Conservation (phyloP, 2,888 invertebrate species). For the Rhagonycha fulva region DNA sequence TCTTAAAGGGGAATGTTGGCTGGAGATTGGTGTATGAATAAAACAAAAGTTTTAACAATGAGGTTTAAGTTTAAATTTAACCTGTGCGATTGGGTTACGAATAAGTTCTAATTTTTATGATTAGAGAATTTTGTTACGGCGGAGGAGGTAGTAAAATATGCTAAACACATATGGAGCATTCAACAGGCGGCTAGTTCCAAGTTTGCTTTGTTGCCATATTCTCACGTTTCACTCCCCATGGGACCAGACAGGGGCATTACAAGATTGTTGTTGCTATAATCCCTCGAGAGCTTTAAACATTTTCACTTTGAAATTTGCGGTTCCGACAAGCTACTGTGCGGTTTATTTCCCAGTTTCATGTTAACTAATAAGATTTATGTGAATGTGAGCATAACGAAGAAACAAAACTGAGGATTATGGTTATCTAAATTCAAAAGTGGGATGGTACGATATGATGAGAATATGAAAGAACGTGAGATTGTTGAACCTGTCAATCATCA, state of each 20-base stretch:
- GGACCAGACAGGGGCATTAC: constrained; percentile 46
- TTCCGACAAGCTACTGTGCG: constrained; percentile 44
- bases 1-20: constrained; percentile 47
- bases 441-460: constrained; percentile 44
- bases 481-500: constrained; percentile 52
- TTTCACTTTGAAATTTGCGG: constrained; percentile 50
- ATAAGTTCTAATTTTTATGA: constrained; percentile 33
- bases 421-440: background rate
- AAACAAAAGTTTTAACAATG: constrained; percentile 57
- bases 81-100: background rate
- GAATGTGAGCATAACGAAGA: background rate
- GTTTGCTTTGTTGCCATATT: constrained; percentile 47
- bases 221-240: constrained; percentile 49
- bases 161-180: constrained; percentile 36
- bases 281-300: constrained; percentile 50
- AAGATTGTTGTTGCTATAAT: constrained; percentile 53
- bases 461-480: constrained; percentile 50
- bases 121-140: background rate
- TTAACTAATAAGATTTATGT: constrained; percentile 28
- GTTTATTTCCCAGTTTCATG: constrained; percentile 39
- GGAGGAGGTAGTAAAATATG: constrained; percentile 27
- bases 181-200: constrained; percentile 50
- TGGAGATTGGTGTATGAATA: constrained; percentile 54
- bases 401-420: background rate
- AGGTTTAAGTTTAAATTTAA: background rate